These are phyloP conservation scores for Eledone cirrhosa DNA, from an alignment of 2,888 invertebrate species.

Conservation along the genomic window DNA sequence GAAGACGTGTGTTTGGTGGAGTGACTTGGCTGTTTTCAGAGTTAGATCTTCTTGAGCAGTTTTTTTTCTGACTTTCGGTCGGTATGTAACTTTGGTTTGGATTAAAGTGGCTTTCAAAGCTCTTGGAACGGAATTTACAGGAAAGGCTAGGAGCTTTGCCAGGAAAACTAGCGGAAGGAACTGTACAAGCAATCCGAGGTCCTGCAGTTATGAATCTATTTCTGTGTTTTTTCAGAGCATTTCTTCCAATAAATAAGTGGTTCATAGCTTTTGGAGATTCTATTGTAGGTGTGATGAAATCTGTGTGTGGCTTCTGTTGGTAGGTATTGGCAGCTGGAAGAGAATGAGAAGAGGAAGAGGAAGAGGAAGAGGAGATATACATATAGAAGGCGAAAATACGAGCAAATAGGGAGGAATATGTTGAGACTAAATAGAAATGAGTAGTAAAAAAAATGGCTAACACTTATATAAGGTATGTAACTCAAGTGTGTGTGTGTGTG, in stretches of 20 bases:
- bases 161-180: conserved; percentile 34
- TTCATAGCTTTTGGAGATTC: conserved; percentile 63
- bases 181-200: conserved; percentile 54
- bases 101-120: background rate
- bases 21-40: too few relatives aligned
- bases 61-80: too few relatives aligned
- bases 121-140: background rate
- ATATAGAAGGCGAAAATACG: background rate
- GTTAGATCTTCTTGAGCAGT: too few relatives aligned
- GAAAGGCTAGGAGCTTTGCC: too few relatives aligned
- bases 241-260: conserved; percentile 62
- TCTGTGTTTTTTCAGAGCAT: conserved; percentile 34
- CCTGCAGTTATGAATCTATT: conserved; percentile 58
- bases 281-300: conserved; percentile 54
- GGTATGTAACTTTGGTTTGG: too few relatives aligned
- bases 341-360: conserved; percentile 17
- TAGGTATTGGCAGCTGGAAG: conserved; percentile 61
- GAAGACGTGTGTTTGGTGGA: too few relatives aligned
- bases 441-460: too few relatives aligned
- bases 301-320: conserved; percentile 38
- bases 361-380: background rate
- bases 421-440: too few relatives aligned
- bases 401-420: too few relatives aligned
- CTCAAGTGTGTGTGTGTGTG: too few relatives aligned
- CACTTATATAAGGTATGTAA: too few relatives aligned